These are phyloP conservation scores for Cathartes aura DNA, from an alignment of 2,113 vertebrate species.

Conservation along the genomic window DNA sequence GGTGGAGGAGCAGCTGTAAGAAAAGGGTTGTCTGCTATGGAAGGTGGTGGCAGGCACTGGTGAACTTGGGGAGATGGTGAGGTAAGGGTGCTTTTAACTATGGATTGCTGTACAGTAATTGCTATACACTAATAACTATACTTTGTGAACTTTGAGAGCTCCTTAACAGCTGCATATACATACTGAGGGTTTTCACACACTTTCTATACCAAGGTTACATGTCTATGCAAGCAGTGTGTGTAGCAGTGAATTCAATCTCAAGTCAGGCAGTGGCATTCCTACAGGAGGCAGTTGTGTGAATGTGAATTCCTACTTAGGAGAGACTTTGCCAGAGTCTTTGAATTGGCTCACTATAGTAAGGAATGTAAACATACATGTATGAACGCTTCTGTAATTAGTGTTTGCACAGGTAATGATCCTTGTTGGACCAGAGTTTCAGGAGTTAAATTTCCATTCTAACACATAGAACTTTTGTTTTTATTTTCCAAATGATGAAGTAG, in stretches of 20 bases:
- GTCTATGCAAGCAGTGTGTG: too few relatives aligned
- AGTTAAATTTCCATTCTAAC: not conserved
- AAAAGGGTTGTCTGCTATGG: fast-evolving
- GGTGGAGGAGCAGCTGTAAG: not conserved
- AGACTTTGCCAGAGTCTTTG: fast-evolving
- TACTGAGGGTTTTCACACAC: fast-evolving
- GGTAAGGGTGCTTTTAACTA: fast-evolving
- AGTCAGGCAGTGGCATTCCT: not conserved
- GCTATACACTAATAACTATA: fast-evolving
- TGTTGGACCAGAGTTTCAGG: not conserved
- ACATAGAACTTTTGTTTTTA: not conserved
- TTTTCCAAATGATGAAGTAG: not conserved
- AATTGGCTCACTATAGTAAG: fast-evolving
- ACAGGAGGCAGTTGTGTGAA: not conserved
- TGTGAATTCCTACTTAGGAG: not conserved
- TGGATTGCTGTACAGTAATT: fast-evolving
- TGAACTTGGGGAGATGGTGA: fast-evolving
- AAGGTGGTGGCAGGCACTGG: fast-evolving
- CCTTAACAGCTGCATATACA: fast-evolving
- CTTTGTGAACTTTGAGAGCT: fast-evolving
- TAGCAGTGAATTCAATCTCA: fast-evolving
- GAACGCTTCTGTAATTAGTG: fast-evolving
- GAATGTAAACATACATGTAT: fast-evolving
- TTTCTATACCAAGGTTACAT: fast-evolving
- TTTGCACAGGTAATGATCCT: not conserved